Evolutionary conservation across 2,113 vertebrate genomes (phyloP).

Genomic region (Amazona vittata): DNA sequence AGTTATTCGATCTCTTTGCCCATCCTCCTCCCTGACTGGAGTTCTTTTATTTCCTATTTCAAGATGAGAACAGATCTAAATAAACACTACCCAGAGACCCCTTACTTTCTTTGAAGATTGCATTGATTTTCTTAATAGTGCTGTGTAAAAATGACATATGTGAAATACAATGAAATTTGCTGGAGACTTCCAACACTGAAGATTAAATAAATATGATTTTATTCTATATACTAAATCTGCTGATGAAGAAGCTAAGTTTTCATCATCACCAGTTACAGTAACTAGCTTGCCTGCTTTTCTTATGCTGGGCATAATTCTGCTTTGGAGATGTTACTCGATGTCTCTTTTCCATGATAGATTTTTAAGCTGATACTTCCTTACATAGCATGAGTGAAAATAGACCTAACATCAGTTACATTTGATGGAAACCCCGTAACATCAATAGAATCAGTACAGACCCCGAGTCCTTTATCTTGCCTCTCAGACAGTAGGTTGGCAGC

Average conservation of each 20-base stretch:
- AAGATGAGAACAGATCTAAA: conserved; percentile 6
- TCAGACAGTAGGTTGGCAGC: conserved; percentile 35
- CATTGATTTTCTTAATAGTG: background rate
- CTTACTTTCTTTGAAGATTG: conserved; percentile 25
- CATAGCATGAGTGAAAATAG: conserved; percentile 16
- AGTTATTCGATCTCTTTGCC: background rate
- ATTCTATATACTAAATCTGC: background rate
- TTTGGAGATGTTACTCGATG: background rate
- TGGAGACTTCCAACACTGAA: background rate
- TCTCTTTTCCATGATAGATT: background rate
- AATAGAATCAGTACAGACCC: background rate
- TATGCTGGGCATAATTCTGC: background rate
- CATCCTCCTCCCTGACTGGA: background rate
- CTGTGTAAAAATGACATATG: conserved; percentile 6
- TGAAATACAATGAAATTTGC: conserved; percentile 14
- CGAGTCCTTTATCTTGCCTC: conserved; percentile 6
- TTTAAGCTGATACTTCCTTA: conserved; percentile 4
- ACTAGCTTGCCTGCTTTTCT: background rate
- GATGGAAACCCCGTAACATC: conserved; percentile 5
- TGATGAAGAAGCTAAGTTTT: conserved; percentile 29
- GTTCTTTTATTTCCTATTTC: conserved; percentile 33
- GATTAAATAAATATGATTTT: conserved; percentile 40
- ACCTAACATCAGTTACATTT: background rate
- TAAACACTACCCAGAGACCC: conserved; percentile 17
- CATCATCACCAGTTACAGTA: background rate